These are phyloP conservation scores for Tragelaphus eurycerus DNA, from an alignment of 2,797 vertebrate species.

Conservation along the genomic window DNA sequence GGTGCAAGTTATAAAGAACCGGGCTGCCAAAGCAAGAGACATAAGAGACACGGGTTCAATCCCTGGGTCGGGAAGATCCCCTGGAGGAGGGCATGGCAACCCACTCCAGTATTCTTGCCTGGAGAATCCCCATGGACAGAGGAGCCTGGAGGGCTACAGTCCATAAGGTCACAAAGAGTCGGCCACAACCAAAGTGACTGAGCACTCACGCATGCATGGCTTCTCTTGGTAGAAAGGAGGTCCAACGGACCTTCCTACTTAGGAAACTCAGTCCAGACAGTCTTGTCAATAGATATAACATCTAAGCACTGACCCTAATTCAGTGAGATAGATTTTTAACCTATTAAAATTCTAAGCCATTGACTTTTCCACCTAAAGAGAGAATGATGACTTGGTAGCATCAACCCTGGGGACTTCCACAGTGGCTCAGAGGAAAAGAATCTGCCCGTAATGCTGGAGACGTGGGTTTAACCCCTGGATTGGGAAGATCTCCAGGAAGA, in stretches of 20 bases:
- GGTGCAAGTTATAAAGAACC: neutral
- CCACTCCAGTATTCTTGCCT: neutral
- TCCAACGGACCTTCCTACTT: neutral
- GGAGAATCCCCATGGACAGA: neutral
- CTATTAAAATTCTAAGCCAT: neutral
- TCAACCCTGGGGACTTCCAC: neutral
- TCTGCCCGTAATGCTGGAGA: neutral
- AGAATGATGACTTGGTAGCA: neutral
- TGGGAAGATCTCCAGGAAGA: neutral
- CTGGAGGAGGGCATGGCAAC: neutral
- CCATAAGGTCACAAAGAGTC: neutral
- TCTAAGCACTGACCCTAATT: neutral
- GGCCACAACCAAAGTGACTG: fast-evolving
- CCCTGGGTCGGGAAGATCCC: neutral
- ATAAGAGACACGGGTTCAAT: neutral
- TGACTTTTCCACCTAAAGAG: neutral
- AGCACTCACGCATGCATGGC: neutral
- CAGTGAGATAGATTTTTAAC: constrained; percentile 62
- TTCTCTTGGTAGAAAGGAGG: neutral
- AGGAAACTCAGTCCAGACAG: constrained; percentile 45
- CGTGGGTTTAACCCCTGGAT: neutral
- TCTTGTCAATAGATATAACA: neutral
- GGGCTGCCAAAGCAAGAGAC: neutral
- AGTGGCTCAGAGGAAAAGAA: neutral
- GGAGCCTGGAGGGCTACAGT: neutral